These are phyloP conservation scores for Cossypha heuglini DNA, from an alignment of 2,797 vertebrate genomes.

Conservation along the genomic window DNA sequence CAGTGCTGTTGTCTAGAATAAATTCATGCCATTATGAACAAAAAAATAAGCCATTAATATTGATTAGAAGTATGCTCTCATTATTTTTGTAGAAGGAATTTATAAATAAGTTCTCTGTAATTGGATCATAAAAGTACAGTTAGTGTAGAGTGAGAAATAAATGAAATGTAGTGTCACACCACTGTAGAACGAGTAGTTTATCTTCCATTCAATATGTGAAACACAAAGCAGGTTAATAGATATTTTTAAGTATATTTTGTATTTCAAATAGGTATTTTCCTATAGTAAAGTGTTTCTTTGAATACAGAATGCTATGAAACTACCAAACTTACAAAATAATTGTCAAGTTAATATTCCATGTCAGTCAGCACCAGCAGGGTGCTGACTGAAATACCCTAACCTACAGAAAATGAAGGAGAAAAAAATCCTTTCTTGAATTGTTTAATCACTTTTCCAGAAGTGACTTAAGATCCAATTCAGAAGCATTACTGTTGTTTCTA, in stretches of 20 bases:
- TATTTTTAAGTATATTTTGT: not conserved
- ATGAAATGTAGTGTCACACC: slow-evolving; percentile 20
- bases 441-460: not conserved
- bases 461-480: not conserved
- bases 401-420: not conserved
- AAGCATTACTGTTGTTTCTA: not conserved
- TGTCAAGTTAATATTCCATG: not conserved
- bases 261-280: not conserved
- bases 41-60: not conserved
- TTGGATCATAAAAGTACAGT: not conserved
- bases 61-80: not conserved
- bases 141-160: not conserved
- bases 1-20: not conserved
- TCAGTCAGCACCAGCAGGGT: not conserved
- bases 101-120: not conserved
- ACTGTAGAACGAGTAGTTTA: not conserved
- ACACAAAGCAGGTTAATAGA: not conserved
- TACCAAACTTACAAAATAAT: not conserved
- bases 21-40: not conserved
- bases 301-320: not conserved
- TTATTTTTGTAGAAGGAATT: not conserved
- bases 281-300: not conserved
- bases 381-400: not conserved
- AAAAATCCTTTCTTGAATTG: not conserved
- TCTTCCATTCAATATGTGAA: not conserved